Base-by-base conservation (phyloP, 2,888 invertebrate genomes). In the Sesia apiformis region DNA sequence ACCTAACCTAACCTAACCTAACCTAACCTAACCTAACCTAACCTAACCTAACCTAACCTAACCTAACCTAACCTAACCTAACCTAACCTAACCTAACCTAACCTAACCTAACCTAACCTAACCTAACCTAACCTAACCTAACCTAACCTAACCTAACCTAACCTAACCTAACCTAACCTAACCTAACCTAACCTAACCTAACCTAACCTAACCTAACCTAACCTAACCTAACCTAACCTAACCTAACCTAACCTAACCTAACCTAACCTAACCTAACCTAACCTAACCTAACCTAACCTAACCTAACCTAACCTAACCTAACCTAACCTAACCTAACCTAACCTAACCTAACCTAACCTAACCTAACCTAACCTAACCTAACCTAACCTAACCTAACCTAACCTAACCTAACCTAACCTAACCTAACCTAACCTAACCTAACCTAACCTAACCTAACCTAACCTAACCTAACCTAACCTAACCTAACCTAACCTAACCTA, bases 311-410 rank as follows among this genome's bases (percentile, higher is more conserved):
- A 41, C 41, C 41, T 41, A 41, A 41, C 49, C 41, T 41, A 41
- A 41, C 41, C 41, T 41, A 41, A 49, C 49, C 49, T 49, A 49
- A 49, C 49, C 49, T 49, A 49, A 49, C 49, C 49, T 49, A 49
- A 49, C 49, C 49, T 38, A 49, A 49, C 49, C 49, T 49, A 49
- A 49, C 49, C 49, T 49, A 49, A 49, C 49, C 49, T 49, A 49
- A 49, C 49, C 49, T 38, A 49, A 49, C 49, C 49, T 49, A 41
- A 41, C 41, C 41, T 41, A 41, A 41, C 41, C 41, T 41, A 57
- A 57, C 57, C 57, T 57, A 57, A 57, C 57, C 57, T 57, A 57
- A 57, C 55, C 57, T 55, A 57, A 55, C 57, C 55, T 55, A 52
- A 57, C 52, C 55, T 55, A 55, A 55, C 55, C 55, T 55, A 55